phyloP scores from a whole-genome alignment of 2,888 invertebrate genomes.

The Aelia acuminata region DNA sequence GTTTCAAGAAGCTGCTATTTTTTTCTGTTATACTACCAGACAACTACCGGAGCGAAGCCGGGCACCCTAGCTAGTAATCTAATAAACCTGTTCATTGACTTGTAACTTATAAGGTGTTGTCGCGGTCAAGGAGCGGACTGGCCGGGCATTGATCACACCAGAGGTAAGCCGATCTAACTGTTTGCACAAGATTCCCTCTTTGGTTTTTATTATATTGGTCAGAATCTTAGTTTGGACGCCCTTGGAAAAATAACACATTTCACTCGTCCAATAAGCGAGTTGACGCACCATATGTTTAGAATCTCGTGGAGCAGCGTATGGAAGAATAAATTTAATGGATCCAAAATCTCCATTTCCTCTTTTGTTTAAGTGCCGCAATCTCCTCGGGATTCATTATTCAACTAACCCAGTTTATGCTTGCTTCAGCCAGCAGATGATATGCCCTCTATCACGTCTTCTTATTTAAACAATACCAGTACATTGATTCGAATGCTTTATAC shows the following conservation, averaged over 20 bases:
- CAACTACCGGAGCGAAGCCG: too few species aligned
- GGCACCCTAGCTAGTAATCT: too few species aligned
- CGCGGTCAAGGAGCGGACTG: background rate
- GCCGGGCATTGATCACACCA: background rate
- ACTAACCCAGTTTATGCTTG: constrained; percentile 15
- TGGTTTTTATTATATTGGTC: background rate
- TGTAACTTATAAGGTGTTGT: background rate
- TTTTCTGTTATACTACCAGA: too few species aligned
- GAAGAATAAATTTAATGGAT: constrained; percentile 14
- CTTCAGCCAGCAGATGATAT: background rate
- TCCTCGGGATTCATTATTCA: background rate
- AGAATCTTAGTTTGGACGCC: background rate
- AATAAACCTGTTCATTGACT: background rate
- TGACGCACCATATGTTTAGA: background rate
- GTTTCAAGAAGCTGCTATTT: too few species aligned
- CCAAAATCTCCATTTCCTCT: background rate
- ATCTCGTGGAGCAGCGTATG: background rate
- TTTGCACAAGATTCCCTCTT: background rate
- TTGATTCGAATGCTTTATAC: too few species aligned
- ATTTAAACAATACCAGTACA: too few species aligned
- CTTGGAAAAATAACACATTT: background rate
- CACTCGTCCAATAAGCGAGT: background rate
- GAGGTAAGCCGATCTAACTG: background rate
- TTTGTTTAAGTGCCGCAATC: constrained; percentile 5
- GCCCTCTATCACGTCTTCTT: background rate